Evolutionary conservation across 2,888 invertebrate genomes (phyloP).

Genomic region (Nemotelus nigrinus): DNA sequence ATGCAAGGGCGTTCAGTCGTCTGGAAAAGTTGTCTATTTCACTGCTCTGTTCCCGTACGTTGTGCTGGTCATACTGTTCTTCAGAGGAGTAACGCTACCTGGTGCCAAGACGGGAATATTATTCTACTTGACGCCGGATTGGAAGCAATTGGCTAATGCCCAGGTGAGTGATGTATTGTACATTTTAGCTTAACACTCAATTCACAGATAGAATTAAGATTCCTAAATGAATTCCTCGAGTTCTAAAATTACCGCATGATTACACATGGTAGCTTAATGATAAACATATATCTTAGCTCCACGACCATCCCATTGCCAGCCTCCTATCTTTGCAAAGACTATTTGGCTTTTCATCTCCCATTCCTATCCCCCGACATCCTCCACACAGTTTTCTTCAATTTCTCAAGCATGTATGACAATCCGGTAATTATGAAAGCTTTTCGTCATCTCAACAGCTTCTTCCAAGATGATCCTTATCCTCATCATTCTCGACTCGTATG

Average conservation of each 20-base stretch:
- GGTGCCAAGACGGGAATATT: constrained; percentile 81
- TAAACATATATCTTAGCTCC: too few relatives aligned
- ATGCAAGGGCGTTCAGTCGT: constrained; percentile 82
- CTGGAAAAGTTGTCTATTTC: constrained; percentile 83
- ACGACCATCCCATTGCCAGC: too few relatives aligned
- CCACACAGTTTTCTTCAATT: neutral
- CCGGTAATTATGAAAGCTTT: constrained; percentile 24
- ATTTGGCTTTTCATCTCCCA: neutral
- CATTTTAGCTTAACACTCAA: neutral
- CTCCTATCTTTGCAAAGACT: neutral
- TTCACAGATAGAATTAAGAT: too few relatives aligned
- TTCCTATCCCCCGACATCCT: neutral
- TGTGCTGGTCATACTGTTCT: constrained; percentile 78
- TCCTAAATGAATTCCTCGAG: neutral
- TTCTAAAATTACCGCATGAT: neutral
- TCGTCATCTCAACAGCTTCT: constrained; percentile 9
- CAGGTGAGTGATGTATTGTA: constrained; percentile 65
- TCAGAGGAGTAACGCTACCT: constrained; percentile 81
- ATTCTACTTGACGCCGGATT: constrained; percentile 83
- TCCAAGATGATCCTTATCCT: constrained; percentile 23
- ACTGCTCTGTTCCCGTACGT: constrained; percentile 81
- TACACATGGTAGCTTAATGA: neutral
- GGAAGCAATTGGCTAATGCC: constrained; percentile 76
- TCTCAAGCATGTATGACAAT: constrained; percentile 9
- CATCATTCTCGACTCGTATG: neutral